phyloP scores from a whole-genome alignment of 2,113 vertebrate species.

The Bubo bubo region DNA sequence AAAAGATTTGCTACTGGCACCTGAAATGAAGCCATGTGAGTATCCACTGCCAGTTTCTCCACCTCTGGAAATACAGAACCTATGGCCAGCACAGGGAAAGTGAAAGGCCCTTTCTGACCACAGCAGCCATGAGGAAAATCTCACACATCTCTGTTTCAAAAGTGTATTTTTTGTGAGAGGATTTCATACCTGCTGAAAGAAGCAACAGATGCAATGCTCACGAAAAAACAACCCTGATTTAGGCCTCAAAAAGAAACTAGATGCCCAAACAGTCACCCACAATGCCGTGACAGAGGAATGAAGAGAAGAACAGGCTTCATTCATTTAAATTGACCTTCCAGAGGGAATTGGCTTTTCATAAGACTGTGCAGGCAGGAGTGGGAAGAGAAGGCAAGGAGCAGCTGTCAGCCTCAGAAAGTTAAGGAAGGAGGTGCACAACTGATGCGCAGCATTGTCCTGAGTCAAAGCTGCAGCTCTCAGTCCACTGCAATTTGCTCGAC shows the following conservation, averaged over 20 bases:
- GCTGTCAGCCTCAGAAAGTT: not conserved
- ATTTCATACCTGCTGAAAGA: not conserved
- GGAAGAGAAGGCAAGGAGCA: not conserved
- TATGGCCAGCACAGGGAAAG: not conserved
- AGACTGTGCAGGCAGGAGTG: fast-evolving
- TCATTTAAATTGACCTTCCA: not conserved
- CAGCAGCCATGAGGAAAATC: not conserved
- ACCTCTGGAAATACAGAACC: not conserved
- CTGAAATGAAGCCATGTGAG: not conserved
- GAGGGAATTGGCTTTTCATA: not conserved
- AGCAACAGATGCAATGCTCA: not conserved
- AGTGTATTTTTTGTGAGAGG: not conserved
- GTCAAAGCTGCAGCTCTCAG: not conserved
- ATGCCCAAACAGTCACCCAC: not conserved
- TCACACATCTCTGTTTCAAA: not conserved
- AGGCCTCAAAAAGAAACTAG: not conserved
- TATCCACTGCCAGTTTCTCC: not conserved
- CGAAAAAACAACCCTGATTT: not conserved
- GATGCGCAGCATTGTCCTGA: not conserved
- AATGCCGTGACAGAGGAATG: not conserved
- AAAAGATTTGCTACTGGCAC: not conserved
- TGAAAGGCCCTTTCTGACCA: not conserved
- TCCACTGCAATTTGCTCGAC: fast-evolving
- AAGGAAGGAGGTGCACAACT: not conserved
- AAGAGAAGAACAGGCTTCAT: not conserved